Base-by-base conservation (phyloP, 64 coral and sea anemone species). In the Pocillopora damicornis region DNA sequence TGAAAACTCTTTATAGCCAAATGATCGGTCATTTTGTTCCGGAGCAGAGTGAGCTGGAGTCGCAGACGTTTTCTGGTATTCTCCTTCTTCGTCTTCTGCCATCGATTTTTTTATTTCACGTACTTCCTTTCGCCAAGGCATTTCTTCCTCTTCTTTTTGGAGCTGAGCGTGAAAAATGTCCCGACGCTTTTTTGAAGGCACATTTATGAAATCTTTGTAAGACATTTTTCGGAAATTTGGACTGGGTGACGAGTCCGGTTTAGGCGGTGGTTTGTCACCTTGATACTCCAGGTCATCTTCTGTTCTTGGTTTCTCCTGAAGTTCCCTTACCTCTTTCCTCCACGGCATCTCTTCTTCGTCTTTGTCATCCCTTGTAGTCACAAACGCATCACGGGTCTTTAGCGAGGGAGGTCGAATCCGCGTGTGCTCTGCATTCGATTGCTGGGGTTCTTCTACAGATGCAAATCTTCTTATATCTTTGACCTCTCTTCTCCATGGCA, bases 141-240 rank as follows among this genome's bases (percentile, higher is more conserved):
- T 85, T 79, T 91, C 81, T 57, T 87, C 86, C 30, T 79, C 56
- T 1, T 76, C 67, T 5, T 86, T 73, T 86, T 73, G 75, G 87
- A 18, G 56, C 56, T 79, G 35, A 5, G 83, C 62, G 13, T 92
- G 82, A 79, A 76, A 76, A 16, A 79, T 63, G n/a, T 92, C 90
- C 72, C 74, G 78, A 71, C 68, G 75, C 59, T 92, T 92, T 77
- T 60, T 74, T 15, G 73, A 45, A 25, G 90, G 90, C 9, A 58
- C 76, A 0, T 66, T 78, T 15, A 74, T 63, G 61, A 92, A 92
- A 8, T 92, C 90, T 61, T 92, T 92, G 75, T 92, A 92, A 2
- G 81, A 85, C 20, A 85, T 57, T 72, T 26, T 85, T 13, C 81
- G 81, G 16, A 85, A 42, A n/a, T 85, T 73, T 67, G 81, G 36